Conservation (phyloP, 2,888 invertebrate species). For the Nesidiocoris tenuis region DNA sequence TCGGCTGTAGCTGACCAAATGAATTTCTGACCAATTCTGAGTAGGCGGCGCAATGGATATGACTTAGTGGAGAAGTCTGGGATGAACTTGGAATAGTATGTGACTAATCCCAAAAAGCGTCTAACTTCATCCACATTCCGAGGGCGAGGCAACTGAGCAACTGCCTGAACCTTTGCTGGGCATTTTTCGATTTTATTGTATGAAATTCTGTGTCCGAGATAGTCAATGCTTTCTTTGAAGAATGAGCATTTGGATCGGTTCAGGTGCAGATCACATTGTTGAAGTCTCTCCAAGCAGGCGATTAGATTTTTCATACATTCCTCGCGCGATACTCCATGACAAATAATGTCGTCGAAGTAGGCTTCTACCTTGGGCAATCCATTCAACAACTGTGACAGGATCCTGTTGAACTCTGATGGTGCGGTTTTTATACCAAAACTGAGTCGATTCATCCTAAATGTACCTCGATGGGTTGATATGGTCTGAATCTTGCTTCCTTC, state of each 20-base stretch:
- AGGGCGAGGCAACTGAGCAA: constrained; percentile 24
- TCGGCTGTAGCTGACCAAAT: background rate
- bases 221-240: background rate
- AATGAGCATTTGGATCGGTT: constrained; percentile 21
- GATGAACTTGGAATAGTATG: constrained; percentile 48
- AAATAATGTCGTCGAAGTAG: background rate
- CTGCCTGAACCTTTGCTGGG: constrained; percentile 28
- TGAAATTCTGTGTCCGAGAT: background rate
- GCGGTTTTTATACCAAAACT: background rate
- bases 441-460: background rate
- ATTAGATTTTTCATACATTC: background rate
- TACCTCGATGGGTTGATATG: background rate
- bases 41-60: background rate
- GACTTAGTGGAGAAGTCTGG: background rate
- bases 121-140: background rate
- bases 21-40: background rate
- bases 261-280: constrained; percentile 42
- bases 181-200: background rate
- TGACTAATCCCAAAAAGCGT: constrained; percentile 40
- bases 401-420: background rate
- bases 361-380: background rate
- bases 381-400: background rate
- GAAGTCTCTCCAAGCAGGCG: constrained; percentile 8
- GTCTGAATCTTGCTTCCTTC: background rate
- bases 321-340: background rate